Evolutionary conservation across 2,113 vertebrate species (phyloP).

Genomic region (Chaetodon trifascialis): DNA sequence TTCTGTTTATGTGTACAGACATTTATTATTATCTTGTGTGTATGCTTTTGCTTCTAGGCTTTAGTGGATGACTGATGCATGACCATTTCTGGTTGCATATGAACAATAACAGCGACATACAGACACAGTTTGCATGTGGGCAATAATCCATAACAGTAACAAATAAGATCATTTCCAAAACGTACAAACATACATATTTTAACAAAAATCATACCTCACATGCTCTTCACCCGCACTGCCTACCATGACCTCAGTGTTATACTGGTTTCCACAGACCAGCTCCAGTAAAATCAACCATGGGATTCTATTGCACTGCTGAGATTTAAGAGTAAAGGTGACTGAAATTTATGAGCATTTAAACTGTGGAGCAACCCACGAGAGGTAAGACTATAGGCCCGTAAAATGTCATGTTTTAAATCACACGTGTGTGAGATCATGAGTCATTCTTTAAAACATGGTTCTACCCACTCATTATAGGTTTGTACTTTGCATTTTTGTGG

Average conservation of each 20-base stretch:
- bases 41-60: background rate
- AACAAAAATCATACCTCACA: background rate
- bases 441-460: background rate
- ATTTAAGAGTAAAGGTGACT: conserved; percentile 29
- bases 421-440: background rate
- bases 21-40: background rate
- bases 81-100: background rate
- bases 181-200: background rate
- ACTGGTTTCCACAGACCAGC: conserved; percentile 1
- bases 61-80: background rate
- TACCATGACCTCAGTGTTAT: background rate
- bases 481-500: background rate
- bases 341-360: conserved; percentile 35
- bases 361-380: conserved; percentile 1
- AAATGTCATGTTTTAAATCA: conserved; percentile 9
- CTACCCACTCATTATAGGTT: background rate
- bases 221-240: background rate
- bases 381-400: background rate
- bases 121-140: too few species aligned
- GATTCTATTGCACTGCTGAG: conserved; percentile 31
- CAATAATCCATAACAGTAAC: too few species aligned
- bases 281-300: background rate
- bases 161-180: too few species aligned
- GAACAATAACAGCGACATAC: background rate
- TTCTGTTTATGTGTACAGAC: background rate